Evolutionary conservation across 2,113 vertebrate species (phyloP).

Genomic region (Eudyptes chrysolophus): DNA sequence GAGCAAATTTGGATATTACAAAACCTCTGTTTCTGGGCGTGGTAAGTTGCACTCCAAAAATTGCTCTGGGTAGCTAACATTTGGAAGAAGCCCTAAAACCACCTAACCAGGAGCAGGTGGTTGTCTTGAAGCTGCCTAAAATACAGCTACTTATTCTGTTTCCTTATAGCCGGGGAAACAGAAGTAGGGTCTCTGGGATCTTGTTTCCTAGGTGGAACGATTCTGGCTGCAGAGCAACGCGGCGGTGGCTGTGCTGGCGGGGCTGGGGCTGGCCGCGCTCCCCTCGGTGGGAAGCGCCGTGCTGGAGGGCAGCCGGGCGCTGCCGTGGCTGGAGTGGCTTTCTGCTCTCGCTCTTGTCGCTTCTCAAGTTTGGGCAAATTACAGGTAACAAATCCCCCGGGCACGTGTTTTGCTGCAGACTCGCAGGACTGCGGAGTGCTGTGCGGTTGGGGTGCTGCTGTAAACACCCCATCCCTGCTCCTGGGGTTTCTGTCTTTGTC

Average conservation of each 20-base stretch:
- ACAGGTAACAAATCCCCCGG: constrained; percentile 75
- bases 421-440: rapidly evolving
- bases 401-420: rapidly evolving
- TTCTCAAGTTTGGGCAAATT: constrained; percentile 83
- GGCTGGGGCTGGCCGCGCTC: constrained; percentile 80
- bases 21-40: constrained; percentile 92
- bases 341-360: constrained; percentile 77
- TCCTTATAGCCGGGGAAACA: neutral
- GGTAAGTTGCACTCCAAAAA: constrained; percentile 75
- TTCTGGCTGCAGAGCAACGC: constrained; percentile 97
- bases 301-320: constrained; percentile 50
- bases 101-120: neutral
- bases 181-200: neutral
- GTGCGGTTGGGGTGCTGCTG: neutral
- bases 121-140: neutral
- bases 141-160: neutral
- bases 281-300: constrained; percentile 51
- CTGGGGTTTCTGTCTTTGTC: neutral
- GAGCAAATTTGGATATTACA: constrained; percentile 93
- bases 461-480: neutral
- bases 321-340: constrained; percentile 81
- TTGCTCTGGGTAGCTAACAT: neutral
- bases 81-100: neutral
- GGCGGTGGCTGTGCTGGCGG: constrained; percentile 87
- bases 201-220: constrained; percentile 85